These are phyloP conservation scores for Podargus strigoides DNA, from an alignment of 2,797 vertebrate species.

Conservation along the genomic window DNA sequence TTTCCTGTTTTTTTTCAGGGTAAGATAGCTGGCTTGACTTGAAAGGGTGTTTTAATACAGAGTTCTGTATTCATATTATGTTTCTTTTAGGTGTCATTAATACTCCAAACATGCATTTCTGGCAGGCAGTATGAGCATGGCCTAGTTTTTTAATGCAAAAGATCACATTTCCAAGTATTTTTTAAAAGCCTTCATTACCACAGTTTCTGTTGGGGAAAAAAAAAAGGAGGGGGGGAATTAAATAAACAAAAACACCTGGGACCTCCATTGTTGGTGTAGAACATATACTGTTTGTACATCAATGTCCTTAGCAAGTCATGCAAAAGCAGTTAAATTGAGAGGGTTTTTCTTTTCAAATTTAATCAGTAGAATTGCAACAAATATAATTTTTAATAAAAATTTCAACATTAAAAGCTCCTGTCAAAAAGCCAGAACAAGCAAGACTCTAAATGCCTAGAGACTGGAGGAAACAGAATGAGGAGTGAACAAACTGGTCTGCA, in stretches of 20 bases:
- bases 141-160: constrained; percentile 24
- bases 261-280: neutral
- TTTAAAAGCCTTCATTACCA: constrained; percentile 17
- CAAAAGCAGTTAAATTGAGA: neutral
- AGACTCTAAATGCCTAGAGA: neutral
- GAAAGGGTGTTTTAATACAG: constrained; percentile 41
- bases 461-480: neutral
- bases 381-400: neutral
- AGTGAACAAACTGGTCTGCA: neutral
- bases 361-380: neutral
- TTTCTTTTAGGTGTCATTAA: constrained; percentile 48
- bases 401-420: neutral
- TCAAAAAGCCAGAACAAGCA: neutral
- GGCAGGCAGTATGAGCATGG: neutral
- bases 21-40: constrained; percentile 42
- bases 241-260: constrained; percentile 50
- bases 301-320: neutral
- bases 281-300: neutral
- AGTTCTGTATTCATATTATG: constrained; percentile 5
- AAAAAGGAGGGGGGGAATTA: neutral
- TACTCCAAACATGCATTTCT: constrained; percentile 28
- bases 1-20: neutral
- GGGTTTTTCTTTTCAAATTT: neutral
- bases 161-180: constrained; percentile 32
- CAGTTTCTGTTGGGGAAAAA: neutral